A percentile compares a stretch with the other conserved stretches of the same genome.
These are phyloP conservation scores for Columbina picui DNA, from an alignment of 2,113 vertebrate genomes.

Conservation along the genomic window DNA sequence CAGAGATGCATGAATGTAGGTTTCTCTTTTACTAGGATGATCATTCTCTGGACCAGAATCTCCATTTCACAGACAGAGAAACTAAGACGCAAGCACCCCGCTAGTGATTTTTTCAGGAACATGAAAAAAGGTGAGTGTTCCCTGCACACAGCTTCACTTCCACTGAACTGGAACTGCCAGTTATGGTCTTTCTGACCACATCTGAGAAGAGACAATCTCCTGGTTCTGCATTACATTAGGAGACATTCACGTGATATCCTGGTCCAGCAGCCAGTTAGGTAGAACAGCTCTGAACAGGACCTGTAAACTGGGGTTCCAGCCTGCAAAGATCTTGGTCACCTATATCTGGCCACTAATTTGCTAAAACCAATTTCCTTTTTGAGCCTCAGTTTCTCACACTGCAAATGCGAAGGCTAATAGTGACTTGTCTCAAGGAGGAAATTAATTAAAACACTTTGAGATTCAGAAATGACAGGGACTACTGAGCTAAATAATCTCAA, in stretches of 20 bases:
- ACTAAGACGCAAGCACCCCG: background rate
- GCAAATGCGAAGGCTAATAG: background rate
- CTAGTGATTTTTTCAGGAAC: background rate
- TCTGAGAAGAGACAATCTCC: background rate
- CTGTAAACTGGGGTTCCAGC: background rate
- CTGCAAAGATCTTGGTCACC: background rate
- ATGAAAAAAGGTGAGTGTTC: accelerated
- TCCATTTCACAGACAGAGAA: background rate
- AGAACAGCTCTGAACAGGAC: background rate
- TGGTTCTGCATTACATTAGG: background rate
- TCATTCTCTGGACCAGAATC: background rate
- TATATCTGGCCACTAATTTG: background rate
- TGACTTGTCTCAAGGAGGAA: background rate
- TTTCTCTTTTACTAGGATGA: background rate
- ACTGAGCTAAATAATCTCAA: background rate
- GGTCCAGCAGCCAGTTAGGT: background rate
- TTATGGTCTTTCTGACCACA: background rate
- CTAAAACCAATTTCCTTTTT: background rate
- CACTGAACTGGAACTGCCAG: background rate
- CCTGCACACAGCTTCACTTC: background rate
- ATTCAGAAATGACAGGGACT: background rate
- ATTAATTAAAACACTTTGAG: background rate
- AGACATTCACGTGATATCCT: background rate
- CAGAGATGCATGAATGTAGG: background rate
- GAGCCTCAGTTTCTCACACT: background rate